Conservation (phyloP, 37 sponge, comb jelly and placozoan species). For the Cliona cf. orientalis region DNA sequence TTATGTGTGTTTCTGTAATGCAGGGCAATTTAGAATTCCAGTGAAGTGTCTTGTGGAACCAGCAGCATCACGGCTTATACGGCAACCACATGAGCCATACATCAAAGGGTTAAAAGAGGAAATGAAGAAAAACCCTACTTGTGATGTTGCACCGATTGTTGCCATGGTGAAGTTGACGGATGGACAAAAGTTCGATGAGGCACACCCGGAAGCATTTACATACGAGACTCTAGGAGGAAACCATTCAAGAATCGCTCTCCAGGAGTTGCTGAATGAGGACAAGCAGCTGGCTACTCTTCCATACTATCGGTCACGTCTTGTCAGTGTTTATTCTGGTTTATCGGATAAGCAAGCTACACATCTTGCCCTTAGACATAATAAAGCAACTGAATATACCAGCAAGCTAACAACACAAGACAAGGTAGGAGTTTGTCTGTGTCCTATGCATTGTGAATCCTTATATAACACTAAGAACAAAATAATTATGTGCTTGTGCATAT, state of each 20-base stretch:
- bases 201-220: background rate
- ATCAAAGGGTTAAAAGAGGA: background rate
- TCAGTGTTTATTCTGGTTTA: background rate
- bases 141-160: background rate
- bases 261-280: background rate
- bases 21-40: background rate
- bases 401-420: background rate
- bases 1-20: too few relatives aligned
- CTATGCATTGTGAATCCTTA: too few relatives aligned
- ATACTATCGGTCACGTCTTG: background rate
- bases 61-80: background rate
- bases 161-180: background rate
- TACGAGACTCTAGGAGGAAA: background rate
- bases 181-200: background rate
- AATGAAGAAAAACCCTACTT: background rate
- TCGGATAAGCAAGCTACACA: background rate
- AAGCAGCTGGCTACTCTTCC: background rate
- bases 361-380: background rate
- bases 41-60: background rate
- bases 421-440: background rate
- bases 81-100: background rate
- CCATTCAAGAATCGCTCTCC: background rate
- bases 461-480: too few relatives aligned
- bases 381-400: background rate
- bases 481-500: too few relatives aligned